Evolutionary conservation across 30 jellyfish, hydroid and myxozoan genomes (phyloP).

Genomic region (Rhopilema esculentum): DNA sequence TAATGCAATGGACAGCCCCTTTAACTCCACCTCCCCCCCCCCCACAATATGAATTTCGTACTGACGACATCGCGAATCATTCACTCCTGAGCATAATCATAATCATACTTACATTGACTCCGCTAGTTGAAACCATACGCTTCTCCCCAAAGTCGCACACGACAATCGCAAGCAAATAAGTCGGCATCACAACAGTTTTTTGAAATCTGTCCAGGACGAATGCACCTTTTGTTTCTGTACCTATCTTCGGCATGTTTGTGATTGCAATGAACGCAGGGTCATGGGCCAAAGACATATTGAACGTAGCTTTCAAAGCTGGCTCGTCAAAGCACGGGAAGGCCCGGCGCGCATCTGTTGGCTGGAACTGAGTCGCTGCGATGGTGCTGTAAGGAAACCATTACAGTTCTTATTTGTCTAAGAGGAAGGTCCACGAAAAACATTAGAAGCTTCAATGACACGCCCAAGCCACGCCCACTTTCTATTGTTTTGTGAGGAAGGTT

Average conservation of each 20-base stretch:
- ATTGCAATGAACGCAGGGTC: slow-evolving; percentile 73
- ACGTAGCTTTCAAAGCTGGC: slow-evolving; percentile 93
- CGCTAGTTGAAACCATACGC: slow-evolving; percentile 19
- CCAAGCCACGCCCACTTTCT: too few relatives aligned
- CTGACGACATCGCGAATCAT: too few relatives aligned
- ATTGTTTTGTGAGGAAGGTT: too few relatives aligned
- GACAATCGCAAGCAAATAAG: slow-evolving; percentile 88
- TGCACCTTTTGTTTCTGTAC: slow-evolving; percentile 36
- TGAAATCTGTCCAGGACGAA: slow-evolving; percentile 57
- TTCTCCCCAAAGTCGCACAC: slow-evolving; percentile 81
- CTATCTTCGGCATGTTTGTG: slow-evolving; percentile 82
- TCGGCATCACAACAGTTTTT: slow-evolving; percentile 81
- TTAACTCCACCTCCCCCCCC: too few relatives aligned
- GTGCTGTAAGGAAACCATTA: slow-evolving; percentile 23
- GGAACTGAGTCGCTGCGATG: slow-evolving; percentile 96
- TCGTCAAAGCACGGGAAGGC: slow-evolving; percentile 98
- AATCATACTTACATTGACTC: slow-evolving; percentile 48
- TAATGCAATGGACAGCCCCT: too few relatives aligned
- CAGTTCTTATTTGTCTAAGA: too few relatives aligned
- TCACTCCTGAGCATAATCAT: neutral
- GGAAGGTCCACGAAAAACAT: too few relatives aligned
- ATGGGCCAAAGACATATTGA: slow-evolving; percentile 70
- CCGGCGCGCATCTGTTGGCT: slow-evolving; percentile 93
- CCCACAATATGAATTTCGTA: too few relatives aligned
- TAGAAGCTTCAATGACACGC: too few relatives aligned